Base-by-base conservation (phyloP, 2,888 invertebrate species). In the Athalia rosae region DNA sequence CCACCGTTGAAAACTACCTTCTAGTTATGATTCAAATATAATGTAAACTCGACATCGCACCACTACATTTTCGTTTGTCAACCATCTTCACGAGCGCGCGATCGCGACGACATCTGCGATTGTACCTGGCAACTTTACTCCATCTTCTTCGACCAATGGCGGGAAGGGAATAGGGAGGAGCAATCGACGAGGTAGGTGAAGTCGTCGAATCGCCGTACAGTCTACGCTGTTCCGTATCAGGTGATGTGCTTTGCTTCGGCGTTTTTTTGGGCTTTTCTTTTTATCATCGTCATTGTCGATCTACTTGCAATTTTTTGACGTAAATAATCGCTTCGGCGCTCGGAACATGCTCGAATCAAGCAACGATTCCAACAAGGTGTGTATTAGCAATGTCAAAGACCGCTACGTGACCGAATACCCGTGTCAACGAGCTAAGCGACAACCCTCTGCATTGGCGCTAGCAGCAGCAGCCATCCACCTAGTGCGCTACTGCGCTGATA, bases 11-110 rank as follows among this genome's bases (percentile, higher is more conserved):
- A 83, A 56, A 11, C 83, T 83, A 85, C 85, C 83, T 85, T 85
- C 85, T 84, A 84, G 83, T 85, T 86, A 85, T 84, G 86, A 85
- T 88, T 88, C 88, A 85, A 86, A 84, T 86, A 87, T 87, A 85
- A 87, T 87, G 87, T 88, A 87, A 88, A 88, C 86, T 84, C 87
- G 87, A 88, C 85, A 84, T 85, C 48, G 59, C 74, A 74, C 86
- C 87, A 87, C 88, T 88, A 89, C 88, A 88, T 88, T 87, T 88
- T 87, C 86, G 87, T 86, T 87, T 87, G 87, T 88, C 88, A 84
- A 88, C 88, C 88, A 89, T 88, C 85, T 87, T 87, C 81, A 64
- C 50, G 69, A 66, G 45, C 28, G 63, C 74, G 63, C 78, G 76
- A 78, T 62, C 62, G 63, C 47, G 76, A 66, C 83, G 86, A 82